Percentiles rank a stretch among this genome's conserved stretches.
Evolutionary conservation across 2,113 vertebrate genomes (phyloP).

Genomic region (Semnornis frantzii): DNA sequence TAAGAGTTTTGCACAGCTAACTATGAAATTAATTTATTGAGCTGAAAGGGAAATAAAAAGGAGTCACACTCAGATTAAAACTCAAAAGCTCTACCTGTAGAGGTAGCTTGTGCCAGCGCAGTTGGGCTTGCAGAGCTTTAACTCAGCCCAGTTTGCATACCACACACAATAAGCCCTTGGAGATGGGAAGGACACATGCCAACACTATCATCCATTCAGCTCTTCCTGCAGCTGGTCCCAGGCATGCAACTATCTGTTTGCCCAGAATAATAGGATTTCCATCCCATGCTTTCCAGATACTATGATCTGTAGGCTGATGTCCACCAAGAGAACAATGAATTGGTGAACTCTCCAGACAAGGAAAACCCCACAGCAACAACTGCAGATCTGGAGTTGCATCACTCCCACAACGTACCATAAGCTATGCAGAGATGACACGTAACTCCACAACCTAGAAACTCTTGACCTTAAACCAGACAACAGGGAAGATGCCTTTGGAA

Average conservation of each 20-base stretch:
- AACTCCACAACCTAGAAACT: not conserved
- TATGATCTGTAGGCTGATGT: not conserved
- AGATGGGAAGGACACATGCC: not conserved
- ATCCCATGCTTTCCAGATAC: not conserved
- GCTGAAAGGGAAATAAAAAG: not conserved
- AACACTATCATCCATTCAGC: not conserved
- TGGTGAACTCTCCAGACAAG: not conserved
- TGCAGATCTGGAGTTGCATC: not conserved
- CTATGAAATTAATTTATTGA: slow-evolving; percentile 8
- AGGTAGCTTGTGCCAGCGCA: not conserved
- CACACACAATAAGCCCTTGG: not conserved
- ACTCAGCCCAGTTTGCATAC: not conserved
- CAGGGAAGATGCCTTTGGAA: not conserved
- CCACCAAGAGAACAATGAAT: not conserved
- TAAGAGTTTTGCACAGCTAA: slow-evolving; percentile 13
- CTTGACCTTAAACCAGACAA: slow-evolving; percentile 6
- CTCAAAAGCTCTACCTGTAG: not conserved
- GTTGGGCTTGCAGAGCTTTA: not conserved
- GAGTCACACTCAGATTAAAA: not conserved
- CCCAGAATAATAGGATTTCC: slow-evolving; percentile 23
- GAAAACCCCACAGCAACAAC: not conserved
- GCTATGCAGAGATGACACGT: not conserved
- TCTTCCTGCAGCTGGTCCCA: not conserved
- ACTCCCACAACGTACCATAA: not conserved
- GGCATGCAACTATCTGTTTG: not conserved